A percentile compares a stretch with the other conserved stretches of the same genome.
Conservation (phyloP, 1,140 invertebrate species). For the Orchesella cincta region DNA sequence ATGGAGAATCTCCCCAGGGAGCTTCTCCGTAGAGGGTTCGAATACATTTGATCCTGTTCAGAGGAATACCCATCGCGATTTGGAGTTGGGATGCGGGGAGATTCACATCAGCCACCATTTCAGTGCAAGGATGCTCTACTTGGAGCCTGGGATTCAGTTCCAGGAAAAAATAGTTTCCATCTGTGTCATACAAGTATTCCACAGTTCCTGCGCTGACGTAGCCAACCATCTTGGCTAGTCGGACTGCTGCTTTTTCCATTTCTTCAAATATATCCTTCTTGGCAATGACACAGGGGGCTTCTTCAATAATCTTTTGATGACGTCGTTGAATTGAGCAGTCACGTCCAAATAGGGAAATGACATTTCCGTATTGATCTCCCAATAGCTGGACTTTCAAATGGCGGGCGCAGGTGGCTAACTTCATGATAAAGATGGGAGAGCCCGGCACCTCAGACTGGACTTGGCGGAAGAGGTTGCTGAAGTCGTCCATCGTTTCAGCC, state of each 20-base stretch:
- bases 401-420: slow-evolving; percentile 89
- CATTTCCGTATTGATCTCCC: slow-evolving; percentile 97
- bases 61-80: slow-evolving; percentile 97
- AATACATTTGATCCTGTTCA: slow-evolving; percentile 96
- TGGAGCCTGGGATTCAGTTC: slow-evolving; percentile 97
- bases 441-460: slow-evolving; percentile 96
- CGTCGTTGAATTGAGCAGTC: slow-evolving; percentile 98
- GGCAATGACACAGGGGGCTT: slow-evolving; percentile 94
- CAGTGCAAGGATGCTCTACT: slow-evolving; percentile 99
- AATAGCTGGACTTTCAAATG: slow-evolving; percentile 98
- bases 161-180: slow-evolving; percentile 91
- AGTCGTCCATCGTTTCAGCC: slow-evolving; percentile 87
- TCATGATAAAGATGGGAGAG: slow-evolving; percentile 98
- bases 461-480: slow-evolving; percentile 87
- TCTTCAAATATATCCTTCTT: slow-evolving; percentile 86
- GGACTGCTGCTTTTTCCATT: slow-evolving; percentile 98
- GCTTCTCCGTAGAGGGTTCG: slow-evolving; percentile 89
- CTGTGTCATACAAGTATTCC: slow-evolving; percentile 93
- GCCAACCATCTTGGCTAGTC: slow-evolving; percentile 97
- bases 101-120: slow-evolving; percentile 99
- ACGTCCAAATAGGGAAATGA: slow-evolving; percentile 95
- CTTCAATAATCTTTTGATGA: slow-evolving; percentile 99
- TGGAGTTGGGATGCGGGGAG: slow-evolving; percentile 95
- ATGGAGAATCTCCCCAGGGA: slow-evolving; percentile 83
- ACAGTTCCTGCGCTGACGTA: slow-evolving; percentile 99